Conservation (phyloP, 2,888 invertebrate genomes). For the Encarsia formosa region DNA sequence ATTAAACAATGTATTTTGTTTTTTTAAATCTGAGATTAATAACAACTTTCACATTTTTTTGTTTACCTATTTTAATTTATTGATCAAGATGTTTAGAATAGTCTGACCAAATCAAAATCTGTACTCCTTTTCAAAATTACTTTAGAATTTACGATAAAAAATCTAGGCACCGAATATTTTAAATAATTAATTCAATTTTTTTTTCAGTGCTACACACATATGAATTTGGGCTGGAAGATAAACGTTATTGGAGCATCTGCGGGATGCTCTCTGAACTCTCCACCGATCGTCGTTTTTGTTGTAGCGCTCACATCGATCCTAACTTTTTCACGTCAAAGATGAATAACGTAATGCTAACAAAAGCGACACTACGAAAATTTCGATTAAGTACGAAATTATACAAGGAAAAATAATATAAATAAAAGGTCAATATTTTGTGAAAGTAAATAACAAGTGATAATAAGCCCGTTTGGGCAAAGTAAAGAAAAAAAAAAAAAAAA, state of each 20-base stretch:
- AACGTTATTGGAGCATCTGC: conserved; percentile 62
- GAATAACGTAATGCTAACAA: conserved; percentile 20
- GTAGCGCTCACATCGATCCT: conserved; percentile 2
- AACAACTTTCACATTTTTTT: no score
- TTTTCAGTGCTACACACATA: conserved; percentile 86
- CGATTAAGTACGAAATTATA: conserved; percentile 6
- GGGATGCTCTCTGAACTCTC: no score
- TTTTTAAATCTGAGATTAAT: no score
- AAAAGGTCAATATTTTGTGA: conserved; percentile 11
- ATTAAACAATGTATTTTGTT: no score
- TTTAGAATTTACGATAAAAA: no score
- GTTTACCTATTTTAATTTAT: no score
- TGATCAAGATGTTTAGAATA: no score
- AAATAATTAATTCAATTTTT: background rate
- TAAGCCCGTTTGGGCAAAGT: background rate
- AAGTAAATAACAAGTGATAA: background rate
- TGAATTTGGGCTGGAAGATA: conserved; percentile 89
- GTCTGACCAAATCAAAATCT: no score
- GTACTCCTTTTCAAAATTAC: no score
- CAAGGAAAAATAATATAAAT: conserved; percentile 1
- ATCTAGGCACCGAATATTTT: no score
- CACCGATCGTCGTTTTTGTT: conserved; percentile 21
- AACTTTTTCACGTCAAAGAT: conserved; percentile 30
- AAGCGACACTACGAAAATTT: conserved; percentile 3
- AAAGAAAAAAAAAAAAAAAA: background rate